Evolutionary conservation across 1,140 invertebrate genomes (phyloP), one percentile per base, ranked within the genome.

Genomic region (Helicoverpa zea): DNA sequence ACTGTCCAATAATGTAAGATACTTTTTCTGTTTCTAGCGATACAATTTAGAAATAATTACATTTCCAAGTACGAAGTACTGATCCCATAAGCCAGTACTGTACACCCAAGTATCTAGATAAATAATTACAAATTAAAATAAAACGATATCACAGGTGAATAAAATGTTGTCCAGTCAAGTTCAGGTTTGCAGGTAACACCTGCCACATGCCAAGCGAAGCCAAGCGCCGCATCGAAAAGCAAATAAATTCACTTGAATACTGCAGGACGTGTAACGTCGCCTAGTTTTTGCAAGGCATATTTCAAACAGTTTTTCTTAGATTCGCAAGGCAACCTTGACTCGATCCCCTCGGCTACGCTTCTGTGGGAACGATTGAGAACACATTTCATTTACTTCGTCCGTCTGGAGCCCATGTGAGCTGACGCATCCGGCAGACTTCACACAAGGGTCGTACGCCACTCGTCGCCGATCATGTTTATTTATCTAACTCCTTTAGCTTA

Each of bases 341-440:
- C 83, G 86, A 85, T 87, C 85, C 90, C 90, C 87, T 89, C 84
- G 84, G 86, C 80, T 87, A 84, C 80, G 86, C 78, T 86, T 89
- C 90, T 94, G 92, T 94, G 92, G 91, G 92, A 94, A 94, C 87
- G 85, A 87, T 82, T 85, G 83, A 84, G 90, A 87, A 81, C 86
- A 83, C 84, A 89, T 88, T 90, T 89, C 87, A 87, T 86, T 87
- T 83, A 85, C 83, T 80, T 82, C 84, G 87, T 73, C 80, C 89
- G 92, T 92, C 90, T 94, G 92, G 87, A 84, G 86, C 75, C 87
- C 92, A 94, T 92, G 88, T 94, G 92, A 94, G 90, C 85, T 73
- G 66, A 76, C 88, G 88, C 90, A 94, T 94, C 91, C 92, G 92
- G 89, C 82, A 73, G 74, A 86, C 81, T 86, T 79, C 80, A 79